Evolutionary conservation across 2,113 vertebrate genomes (phyloP), one percentile per base, ranked within the genome.

Genomic region (Caranx ignobilis): DNA sequence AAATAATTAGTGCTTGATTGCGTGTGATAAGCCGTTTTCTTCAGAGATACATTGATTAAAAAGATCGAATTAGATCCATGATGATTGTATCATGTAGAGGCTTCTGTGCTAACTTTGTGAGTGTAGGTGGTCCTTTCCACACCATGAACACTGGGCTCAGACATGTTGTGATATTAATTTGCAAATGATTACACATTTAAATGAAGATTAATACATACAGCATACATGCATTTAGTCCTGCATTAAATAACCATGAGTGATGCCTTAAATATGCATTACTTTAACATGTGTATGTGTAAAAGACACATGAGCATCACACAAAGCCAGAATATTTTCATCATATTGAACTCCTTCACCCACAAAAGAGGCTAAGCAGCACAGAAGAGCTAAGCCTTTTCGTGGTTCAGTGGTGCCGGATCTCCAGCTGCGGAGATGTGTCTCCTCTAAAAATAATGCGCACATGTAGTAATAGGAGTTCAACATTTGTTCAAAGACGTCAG

Each of bases 351-450:
- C 68, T 78, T 74, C 50, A 34, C 48, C 63, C 39, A 3, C 19
- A 77, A 79, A 81, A 65, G 45, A 69, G 47, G 56, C 63, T 71
- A 73, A 82, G 75, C 56, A 31, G 71, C 21, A 50, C 2, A 9
- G 11, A 50, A 68, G 10, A 64, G 62, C 39, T 65, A 37, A 79
- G 65, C 61, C 66, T 55, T 69, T 39, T 65, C 59, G 3, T 41
- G 55, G 57, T 61, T 86, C 65, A 39, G 11, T 18, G 66, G 66
- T 61, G 74, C 63, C n/a, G 31, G 82, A 61, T 45, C 52, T 78
- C 55, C 35, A 77, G 37, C 43, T 43, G 47, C 13, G 60, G 34
- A 75, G 64, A 12, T 10, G 65, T 31, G 19, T 61, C 10, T 59
- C 6, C 48, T 6, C 54, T 31, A 32, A 77, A 79, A 82, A 59